Conservation (phyloP, 2,888 invertebrate genomes). For the Marasmarcha lunaedactyla region DNA sequence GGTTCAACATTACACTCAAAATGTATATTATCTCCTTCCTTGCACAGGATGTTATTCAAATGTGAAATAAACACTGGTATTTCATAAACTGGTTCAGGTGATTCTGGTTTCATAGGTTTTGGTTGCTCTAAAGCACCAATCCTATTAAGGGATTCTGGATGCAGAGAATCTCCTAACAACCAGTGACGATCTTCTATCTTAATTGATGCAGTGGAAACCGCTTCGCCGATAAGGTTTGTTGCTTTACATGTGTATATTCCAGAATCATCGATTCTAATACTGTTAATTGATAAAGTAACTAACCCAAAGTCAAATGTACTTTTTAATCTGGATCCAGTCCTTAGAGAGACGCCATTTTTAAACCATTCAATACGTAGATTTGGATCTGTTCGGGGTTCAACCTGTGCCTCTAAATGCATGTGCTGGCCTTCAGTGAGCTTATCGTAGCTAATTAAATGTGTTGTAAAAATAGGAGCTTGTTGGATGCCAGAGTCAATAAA, state of each 20-base stretch:
- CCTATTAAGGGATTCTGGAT: slow-evolving; percentile 89
- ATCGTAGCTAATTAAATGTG: slow-evolving; percentile 87
- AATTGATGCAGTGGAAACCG: slow-evolving; percentile 90
- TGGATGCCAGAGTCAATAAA: slow-evolving; percentile 87
- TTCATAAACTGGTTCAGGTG: slow-evolving; percentile 84
- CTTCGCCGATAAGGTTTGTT: slow-evolving; percentile 92
- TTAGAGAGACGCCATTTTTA: slow-evolving; percentile 88
- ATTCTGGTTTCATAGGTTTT: slow-evolving; percentile 73
- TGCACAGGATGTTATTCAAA: slow-evolving; percentile 89
- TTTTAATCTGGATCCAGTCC: slow-evolving; percentile 89
- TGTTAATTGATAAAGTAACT: slow-evolving; percentile 91
- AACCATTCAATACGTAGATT: slow-evolving; percentile 92
- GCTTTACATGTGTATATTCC: slow-evolving; percentile 97
- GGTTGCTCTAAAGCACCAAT: slow-evolving; percentile 89
- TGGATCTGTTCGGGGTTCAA: slow-evolving; percentile 91
- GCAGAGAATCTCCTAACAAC: slow-evolving; percentile 87
- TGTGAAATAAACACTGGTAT: slow-evolving; percentile 91
- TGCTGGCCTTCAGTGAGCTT: slow-evolving; percentile 88
- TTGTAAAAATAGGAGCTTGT: slow-evolving; percentile 96
- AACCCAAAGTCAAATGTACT: slow-evolving; percentile 97
- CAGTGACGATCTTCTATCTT: slow-evolving; percentile 92
- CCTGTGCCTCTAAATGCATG: slow-evolving; percentile 88
- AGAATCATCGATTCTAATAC: slow-evolving; percentile 89
- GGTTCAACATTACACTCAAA: slow-evolving; percentile 95
- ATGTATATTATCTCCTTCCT: slow-evolving; percentile 88